Evolutionary conservation across 1,140 invertebrate genomes (phyloP).

Genomic region (Leptinotarsa lineolata): DNA sequence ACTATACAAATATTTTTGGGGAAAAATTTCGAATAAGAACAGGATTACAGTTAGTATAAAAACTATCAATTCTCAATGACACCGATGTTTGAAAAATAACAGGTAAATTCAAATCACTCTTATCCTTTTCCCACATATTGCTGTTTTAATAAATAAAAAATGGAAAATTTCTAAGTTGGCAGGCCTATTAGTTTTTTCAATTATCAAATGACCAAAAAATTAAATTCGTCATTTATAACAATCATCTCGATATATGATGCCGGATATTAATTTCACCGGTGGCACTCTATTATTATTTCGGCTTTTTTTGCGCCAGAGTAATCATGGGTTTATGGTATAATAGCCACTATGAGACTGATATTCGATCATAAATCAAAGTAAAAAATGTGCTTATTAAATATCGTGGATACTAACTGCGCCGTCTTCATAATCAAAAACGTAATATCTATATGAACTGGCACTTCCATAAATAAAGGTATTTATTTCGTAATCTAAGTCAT

Average conservation of each 20-base stretch:
- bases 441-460: neutral
- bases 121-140: neutral
- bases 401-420: neutral
- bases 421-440: neutral
- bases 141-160: neutral
- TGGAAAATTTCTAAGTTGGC: neutral
- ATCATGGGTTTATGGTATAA: slow-evolving; percentile 5
- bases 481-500: slow-evolving; percentile 1
- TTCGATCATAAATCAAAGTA: slow-evolving; percentile 1
- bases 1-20: too few relatives aligned
- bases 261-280: slow-evolving; percentile 1
- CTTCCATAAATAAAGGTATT: neutral
- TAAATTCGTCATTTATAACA: neutral
- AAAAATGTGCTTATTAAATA: neutral
- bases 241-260: neutral
- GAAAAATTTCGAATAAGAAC: too few relatives aligned
- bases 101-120: neutral
- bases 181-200: neutral
- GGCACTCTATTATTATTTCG: neutral
- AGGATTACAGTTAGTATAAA: too few relatives aligned
- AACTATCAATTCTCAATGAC: too few relatives aligned
- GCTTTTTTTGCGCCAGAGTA: neutral
- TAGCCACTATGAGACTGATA: neutral
- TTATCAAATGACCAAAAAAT: neutral
- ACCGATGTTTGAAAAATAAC: too few relatives aligned